Percentiles rank a stretch among this genome's conserved stretches.
These are phyloP conservation scores for Homarus gammarus DNA, from an alignment of 2,888 invertebrate species.

Conservation along the genomic window DNA sequence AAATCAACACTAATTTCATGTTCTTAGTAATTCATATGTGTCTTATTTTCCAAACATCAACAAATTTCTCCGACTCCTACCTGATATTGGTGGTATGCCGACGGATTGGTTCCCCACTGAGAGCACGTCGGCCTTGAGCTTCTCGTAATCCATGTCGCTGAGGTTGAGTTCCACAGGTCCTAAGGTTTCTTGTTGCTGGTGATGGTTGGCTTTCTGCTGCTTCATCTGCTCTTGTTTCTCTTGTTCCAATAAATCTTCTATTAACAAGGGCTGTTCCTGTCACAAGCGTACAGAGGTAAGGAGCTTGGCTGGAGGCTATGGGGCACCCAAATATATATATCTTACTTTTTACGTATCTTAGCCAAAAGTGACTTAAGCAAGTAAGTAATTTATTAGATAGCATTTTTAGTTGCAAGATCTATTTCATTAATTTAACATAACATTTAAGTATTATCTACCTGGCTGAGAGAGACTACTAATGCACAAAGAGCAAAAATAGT, in stretches of 20 bases:
- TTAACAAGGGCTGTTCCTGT: slow-evolving; percentile 74
- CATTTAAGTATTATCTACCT: background rate
- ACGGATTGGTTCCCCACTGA: slow-evolving; percentile 80
- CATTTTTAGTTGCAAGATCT: background rate
- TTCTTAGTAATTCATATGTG: too few species aligned
- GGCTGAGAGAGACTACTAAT: background rate
- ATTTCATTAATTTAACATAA: background rate
- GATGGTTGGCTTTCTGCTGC: slow-evolving; percentile 80
- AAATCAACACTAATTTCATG: too few species aligned
- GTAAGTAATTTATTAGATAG: background rate
- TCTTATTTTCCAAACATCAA: too few species aligned
- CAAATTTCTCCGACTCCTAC: slow-evolving; percentile 8
- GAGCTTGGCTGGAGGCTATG: background rate
- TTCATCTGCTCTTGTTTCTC: slow-evolving; percentile 94
- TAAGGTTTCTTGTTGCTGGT: slow-evolving; percentile 74
- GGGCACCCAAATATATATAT: background rate
- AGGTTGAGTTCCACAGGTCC: slow-evolving; percentile 79
- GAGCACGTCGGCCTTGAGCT: slow-evolving; percentile 84
- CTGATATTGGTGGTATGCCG: slow-evolving; percentile 77
- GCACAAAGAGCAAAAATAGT: background rate
- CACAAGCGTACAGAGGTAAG: slow-evolving; percentile 19
- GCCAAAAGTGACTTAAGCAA: too few species aligned
- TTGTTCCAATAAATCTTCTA: slow-evolving; percentile 89
- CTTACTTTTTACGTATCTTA: too few species aligned
- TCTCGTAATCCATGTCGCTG: slow-evolving; percentile 83